Base-by-base conservation (phyloP, 2,888 invertebrate species). In the Cancer borealis region DNA sequence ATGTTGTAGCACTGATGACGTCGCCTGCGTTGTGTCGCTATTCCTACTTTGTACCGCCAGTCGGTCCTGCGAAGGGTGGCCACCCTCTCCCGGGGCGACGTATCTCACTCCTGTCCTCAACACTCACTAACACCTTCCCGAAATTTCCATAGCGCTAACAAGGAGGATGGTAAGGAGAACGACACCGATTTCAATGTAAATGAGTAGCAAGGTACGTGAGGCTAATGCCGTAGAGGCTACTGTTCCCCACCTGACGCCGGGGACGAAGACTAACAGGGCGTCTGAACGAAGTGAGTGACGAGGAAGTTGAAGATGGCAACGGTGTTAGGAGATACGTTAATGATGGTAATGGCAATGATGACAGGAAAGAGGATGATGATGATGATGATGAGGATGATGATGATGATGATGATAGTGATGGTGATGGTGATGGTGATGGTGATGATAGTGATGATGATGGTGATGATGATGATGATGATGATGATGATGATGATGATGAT, bases 291-390 rank as follows among this genome's bases (percentile, higher is more conserved):
- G 84, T 26, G 73, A 39, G 84, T 39, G 84, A 84, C 30, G n/a
- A 84, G 84, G 39, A 30, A 39, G 14, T 30, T 84, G 84, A 39
- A 12, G 84, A 39, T 84, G 84, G 26, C 39, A 39, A 39, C 14
- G 30, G 84, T 84, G 39, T 84, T 17, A 39, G 84, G 39, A 84
- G 84, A 84, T 84, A 84, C 39, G 39, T 84, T 84, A 84, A 84
- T 30, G 39, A 84, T 84, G 84, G 39, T 84, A 84, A 84, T 84
- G 84, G 84, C 39, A 39, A 39, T 84, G 84, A 84, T 84, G 84
- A 84, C 10, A 73, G 73, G 73, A 73, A n/a, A 8, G 2, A 26
- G 26, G 10, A 26, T 3, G 73, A 26, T 26, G 60, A 21, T 17
- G 21, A 10, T 21, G 60, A 21, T 10, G 60, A 60, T 17, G 21